Base-by-base conservation (phyloP, 2,888 invertebrate species). In the Chironomus riparius region DNA sequence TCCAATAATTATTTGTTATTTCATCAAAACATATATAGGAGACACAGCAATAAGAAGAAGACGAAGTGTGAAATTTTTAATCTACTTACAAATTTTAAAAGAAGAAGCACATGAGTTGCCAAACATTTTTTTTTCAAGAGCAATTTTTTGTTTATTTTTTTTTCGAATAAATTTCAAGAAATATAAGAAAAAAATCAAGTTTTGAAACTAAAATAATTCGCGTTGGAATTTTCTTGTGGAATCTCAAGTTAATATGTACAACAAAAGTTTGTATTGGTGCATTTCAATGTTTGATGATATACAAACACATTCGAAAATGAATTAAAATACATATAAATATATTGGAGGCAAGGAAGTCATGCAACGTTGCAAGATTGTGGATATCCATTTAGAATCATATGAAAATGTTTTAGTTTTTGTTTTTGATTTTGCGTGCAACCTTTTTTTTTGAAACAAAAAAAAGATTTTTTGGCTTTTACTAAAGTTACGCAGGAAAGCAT, bases 111-210 rank as follows among this genome's bases (percentile, higher is more conserved):
- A 38, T 38, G 38, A 38, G 38, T 38, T 38, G 38, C 38, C 38
- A 38, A 38, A 38, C 38, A 38, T 38, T 38, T 38, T 28, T 38
- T 38, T 38, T 38, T 38, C 38, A 38, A 38, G 38, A 38, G 38
- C 38, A 38, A 38, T 38, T 38, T 38, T 38, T 38, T 38, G 38
- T 38, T 38, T 38, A 38, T 38, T 38, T 38, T 38, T n/a, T 70
- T 28, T 68, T 68, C 38, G 22, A 15, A 68, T n/a, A 68, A 13
- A 15, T n/a, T 47, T 50, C 18, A 70, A 21, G 24, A 70, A 56
- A 70, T 18, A 48, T 50, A 38, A 13, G 38, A 68, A 70, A 70
- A 70, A 70, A 70, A 70, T 70, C 70, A 50, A 70, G 70, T 70
- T 70, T 70, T 56, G n/a, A 15, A 15, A 22, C n/a, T 50, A 50